Evolutionary conservation across 2,888 invertebrate species (phyloP), one percentile per base, ranked within the genome.

Genomic region (Drosophila kambysellisi): DNA sequence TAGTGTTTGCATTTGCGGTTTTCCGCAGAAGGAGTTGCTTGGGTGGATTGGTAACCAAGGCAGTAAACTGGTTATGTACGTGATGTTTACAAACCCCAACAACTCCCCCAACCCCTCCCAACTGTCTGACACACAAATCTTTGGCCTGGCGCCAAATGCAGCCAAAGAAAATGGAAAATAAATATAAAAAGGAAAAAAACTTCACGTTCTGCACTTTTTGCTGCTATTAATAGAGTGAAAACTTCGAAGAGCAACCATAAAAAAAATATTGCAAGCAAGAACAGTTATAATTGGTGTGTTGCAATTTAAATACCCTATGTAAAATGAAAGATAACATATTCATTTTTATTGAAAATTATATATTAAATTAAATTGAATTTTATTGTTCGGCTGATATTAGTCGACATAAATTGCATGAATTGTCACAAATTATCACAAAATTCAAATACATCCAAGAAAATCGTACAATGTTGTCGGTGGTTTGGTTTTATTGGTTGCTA

Each of bases 161-260:
- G 71, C 65, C 39, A 64, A 74, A 75, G 52, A 70, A 54, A 72
- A 61, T 64, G 64, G 65, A 71, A 82, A 78, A 80, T 41, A 63
- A 25, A 2, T 25, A 25, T 25, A 25, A 56, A 73, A 66, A 66
- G 66, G 68, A 73, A 82, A 75, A 54, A 37, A 74, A 71, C 75
- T 86, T 77, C 65, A 60, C 74, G 82, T 83, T 85, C 81, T 76
- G 61, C 81, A 62, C 65, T 80, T 75, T 74, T 61, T 79, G 63
- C 66, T 71, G 74, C 81, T 89, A 88, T 81, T 89, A 89, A 89
- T 89, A 88, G 85, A 83, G 83, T 76, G 77, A 88, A 89, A 87
- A 89, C 64, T 75, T 74, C 73, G 71, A 61, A 71, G 56, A 46
- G 65, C 54, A 43, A 79, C 62, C 50, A 57, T 41, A 58, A 30